Evolutionary conservation across 2,797 vertebrate species (phyloP).

Genomic region (Galago senegalensis): DNA sequence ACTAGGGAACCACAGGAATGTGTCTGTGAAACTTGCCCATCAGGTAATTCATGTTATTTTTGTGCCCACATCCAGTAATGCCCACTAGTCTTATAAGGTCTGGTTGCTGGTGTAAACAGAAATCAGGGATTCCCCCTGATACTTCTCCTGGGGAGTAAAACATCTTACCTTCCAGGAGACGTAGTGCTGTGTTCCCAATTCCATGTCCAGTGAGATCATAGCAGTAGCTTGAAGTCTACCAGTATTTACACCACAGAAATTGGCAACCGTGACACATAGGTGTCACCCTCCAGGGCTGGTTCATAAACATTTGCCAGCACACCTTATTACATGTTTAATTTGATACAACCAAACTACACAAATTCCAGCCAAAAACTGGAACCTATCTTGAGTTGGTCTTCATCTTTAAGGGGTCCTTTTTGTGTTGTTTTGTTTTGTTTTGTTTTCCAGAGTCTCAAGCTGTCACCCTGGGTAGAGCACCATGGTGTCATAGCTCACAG

Average conservation of each 20-base stretch:
- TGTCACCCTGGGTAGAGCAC: no score
- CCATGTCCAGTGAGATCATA: fast-evolving
- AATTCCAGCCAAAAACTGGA: neutral
- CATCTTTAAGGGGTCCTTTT: neutral
- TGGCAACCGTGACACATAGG: neutral
- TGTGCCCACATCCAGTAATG: slow-evolving; percentile 7
- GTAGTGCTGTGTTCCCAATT: neutral
- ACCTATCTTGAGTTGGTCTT: neutral
- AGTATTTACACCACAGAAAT: neutral
- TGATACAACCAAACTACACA: neutral
- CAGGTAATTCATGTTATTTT: neutral
- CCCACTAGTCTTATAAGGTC: neutral
- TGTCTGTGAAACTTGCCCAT: slow-evolving; percentile 69
- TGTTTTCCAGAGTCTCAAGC: no score
- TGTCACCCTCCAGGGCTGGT: no score
- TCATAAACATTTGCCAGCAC: neutral
- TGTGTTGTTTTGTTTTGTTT: no score
- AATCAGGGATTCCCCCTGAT: neutral
- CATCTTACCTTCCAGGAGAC: neutral
- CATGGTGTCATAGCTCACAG: no score
- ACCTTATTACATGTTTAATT: neutral
- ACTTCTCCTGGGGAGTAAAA: neutral
- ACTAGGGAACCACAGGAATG: slow-evolving; percentile 78
- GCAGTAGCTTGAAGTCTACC: fast-evolving
- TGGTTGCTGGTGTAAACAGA: neutral